Evolutionary conservation across 2,797 vertebrate species (phyloP), one percentile per base, ranked within the genome.

Genomic region (Sebastes trivittatus): DNA sequence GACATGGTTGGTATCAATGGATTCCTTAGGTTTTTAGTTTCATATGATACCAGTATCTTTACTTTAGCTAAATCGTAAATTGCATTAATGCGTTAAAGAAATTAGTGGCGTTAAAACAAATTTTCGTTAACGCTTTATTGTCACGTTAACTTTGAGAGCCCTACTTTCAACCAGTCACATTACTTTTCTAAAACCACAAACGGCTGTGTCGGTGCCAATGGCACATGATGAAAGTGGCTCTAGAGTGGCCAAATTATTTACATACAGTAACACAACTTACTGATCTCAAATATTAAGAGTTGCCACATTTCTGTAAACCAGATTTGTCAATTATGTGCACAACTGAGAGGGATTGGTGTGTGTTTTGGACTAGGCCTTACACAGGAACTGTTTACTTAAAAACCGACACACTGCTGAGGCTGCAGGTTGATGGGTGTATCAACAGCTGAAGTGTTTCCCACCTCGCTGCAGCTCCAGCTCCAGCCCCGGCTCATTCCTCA

Each of bases 401-500:
- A 80, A 75, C 84, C 75, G 77, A 78, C 82, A 77, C 82, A 68
- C 32, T 80, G 85, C 78, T 81, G 73, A 60, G 76, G 56, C 80
- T 80, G 75, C 83, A 78, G 80, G 78, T 88, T 79, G 78, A 90
- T 78, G 64, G 69, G 64, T 85, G 80, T 74, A 81, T 88, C 84
- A 87, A 87, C 86, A 84, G 83, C 85, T 89, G 63, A 93, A 89
- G 90, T 85, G 89, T 85, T 91, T 89, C 88, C 70, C 84, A 83
- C 65, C 65, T 68, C 80, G 34, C 62, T 88, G 60, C 73, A 74
- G 72, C 81, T 88, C 62, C 73, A 74, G 72, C 81, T 84, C 69
- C 74, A 62, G 72, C 46, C 72, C 61, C 62, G 36, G 84, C 65
- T 88, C 87, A 16, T 87, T 91, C 77, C 80, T 81, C 85, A 75